Evolutionary conservation across 2,113 vertebrate genomes (phyloP).

Genomic region (Diphyllodes magnificus): DNA sequence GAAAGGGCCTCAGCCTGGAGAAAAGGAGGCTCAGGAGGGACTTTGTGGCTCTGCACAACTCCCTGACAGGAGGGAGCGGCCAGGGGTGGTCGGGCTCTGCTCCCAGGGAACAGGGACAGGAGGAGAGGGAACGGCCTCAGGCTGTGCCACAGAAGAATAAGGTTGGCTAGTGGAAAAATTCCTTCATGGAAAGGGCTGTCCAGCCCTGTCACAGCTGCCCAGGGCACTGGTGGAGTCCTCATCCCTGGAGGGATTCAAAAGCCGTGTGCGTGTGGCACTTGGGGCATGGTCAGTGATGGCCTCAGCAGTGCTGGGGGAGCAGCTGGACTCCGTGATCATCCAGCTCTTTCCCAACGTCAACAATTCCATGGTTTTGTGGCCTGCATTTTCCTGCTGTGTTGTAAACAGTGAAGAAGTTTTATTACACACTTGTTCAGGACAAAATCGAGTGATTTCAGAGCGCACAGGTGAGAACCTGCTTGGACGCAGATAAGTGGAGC

Average conservation of each 20-base stretch:
- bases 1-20: neutral
- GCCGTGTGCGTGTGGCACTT: accelerated
- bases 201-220: neutral
- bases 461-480: neutral
- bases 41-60: neutral
- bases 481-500: neutral
- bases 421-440: neutral
- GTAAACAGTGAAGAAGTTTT: neutral
- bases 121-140: accelerated
- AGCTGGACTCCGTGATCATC: neutral
- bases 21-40: neutral
- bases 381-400: neutral
- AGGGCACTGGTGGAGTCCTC: neutral
- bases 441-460: neutral
- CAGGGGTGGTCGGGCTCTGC: accelerated
- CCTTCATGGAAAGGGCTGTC: accelerated
- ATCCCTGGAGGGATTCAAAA: neutral
- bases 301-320: neutral
- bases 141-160: no score
- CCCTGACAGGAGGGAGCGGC: neutral
- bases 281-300: neutral
- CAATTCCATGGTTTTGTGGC: neutral
- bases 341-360: neutral
- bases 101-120: neutral
- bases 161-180: no score